A percentile compares a stretch with the other conserved stretches of the same genome.
Conservation (phyloP, 2,797 vertebrate species). For the Hydrocynus forskahlii region DNA sequence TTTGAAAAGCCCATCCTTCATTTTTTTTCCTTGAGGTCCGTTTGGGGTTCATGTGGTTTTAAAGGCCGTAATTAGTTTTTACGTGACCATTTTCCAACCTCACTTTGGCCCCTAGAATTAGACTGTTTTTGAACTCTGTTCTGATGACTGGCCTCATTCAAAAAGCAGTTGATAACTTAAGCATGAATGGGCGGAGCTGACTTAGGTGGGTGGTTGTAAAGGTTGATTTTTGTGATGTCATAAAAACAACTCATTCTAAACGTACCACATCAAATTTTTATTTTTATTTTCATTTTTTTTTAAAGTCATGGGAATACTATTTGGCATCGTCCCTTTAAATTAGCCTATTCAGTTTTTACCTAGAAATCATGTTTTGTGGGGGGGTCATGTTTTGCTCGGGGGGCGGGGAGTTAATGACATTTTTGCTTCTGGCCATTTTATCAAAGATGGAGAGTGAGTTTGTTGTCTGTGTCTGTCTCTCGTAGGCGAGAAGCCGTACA, state of each 20-base stretch:
- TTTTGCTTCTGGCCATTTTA: not conserved
- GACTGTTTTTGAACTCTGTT: not conserved
- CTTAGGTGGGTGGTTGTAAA: not conserved
- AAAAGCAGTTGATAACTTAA: not conserved
- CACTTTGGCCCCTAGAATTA: not conserved
- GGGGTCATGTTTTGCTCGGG: no score
- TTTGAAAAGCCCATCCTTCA: not conserved
- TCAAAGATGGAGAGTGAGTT: not conserved
- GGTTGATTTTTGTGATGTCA: not conserved
- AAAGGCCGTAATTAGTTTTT: not conserved
- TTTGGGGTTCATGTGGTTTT: no score
- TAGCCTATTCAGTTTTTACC: not conserved
- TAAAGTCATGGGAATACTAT: no score
- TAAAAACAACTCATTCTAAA: not conserved
- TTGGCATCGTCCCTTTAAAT: no score
- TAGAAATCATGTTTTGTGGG: not conserved
- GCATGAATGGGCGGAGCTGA: not conserved
- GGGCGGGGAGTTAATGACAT: no score
- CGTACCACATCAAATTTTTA: no score
- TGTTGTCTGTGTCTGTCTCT: slow-evolving; percentile 22
- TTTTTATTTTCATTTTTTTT: no score
- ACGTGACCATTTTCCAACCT: not conserved
- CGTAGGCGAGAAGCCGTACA: slow-evolving; percentile 97
- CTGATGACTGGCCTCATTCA: not conserved
- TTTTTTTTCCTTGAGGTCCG: no score